Evolutionary conservation across 2,888 invertebrate species (phyloP).

Genomic region (Achlya flavicornis): DNA sequence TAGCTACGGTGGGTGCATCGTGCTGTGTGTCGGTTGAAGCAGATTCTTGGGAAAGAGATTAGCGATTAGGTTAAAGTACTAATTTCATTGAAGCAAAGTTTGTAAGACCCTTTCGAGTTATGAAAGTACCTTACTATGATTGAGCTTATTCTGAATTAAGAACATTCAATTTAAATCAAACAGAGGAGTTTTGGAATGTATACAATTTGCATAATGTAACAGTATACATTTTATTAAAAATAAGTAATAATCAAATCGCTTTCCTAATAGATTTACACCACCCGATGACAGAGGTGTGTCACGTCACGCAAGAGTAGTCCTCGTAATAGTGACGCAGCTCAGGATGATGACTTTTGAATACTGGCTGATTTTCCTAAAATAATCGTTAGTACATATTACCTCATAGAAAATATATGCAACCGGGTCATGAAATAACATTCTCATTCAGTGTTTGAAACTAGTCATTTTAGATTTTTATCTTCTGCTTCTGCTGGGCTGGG

Average conservation of each 20-base stretch:
- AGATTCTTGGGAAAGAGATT: neutral
- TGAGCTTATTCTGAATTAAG: neutral
- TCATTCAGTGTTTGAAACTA: neutral
- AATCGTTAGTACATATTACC: constrained; percentile 4
- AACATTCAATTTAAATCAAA: neutral
- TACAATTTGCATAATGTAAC: neutral
- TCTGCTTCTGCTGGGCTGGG: neutral
- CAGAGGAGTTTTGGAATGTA: neutral
- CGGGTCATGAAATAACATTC: neutral
- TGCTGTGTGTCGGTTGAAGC: constrained; percentile 11
- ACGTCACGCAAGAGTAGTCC: constrained; percentile 47
- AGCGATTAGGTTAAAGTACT: neutral
- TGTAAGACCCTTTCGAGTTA: neutral
- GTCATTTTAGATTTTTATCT: neutral
- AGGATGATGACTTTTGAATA: constrained; percentile 37
- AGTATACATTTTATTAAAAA: constrained; percentile 13
- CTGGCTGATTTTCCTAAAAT: constrained; percentile 21
- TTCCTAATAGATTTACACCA: constrained; percentile 28
- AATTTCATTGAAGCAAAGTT: neutral
- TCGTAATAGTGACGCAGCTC: constrained; percentile 32
- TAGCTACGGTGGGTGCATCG: constrained; percentile 55
- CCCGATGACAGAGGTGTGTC: constrained; percentile 33
- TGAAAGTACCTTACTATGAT: no score
- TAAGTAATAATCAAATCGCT: constrained; percentile 21
- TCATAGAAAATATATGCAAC: neutral